Evolutionary conservation across 2,888 invertebrate species (phyloP).

Genomic region (Unio delphinus): DNA sequence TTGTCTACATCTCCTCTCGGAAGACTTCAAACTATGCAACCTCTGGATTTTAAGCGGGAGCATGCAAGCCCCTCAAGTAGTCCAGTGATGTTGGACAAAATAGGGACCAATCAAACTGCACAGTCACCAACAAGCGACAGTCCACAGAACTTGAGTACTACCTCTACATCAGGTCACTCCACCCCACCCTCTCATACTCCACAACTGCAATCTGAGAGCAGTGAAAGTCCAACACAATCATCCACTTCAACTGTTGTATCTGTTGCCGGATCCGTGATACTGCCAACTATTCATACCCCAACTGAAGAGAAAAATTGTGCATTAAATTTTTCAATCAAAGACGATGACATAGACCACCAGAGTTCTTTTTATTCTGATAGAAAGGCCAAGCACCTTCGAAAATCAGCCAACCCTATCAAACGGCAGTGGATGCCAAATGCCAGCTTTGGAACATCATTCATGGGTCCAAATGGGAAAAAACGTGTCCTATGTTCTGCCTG

Average conservation of each 20-base stretch:
- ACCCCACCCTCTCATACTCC: constrained; percentile 40
- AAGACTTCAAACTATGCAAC: constrained; percentile 94
- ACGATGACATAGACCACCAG: constrained; percentile 32
- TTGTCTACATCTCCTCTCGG: constrained; percentile 85
- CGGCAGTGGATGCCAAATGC: constrained; percentile 72
- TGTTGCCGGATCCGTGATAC: constrained; percentile 33
- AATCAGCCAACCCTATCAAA: constrained; percentile 71
- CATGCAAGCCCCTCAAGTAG: constrained; percentile 47
- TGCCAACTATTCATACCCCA: constrained; percentile 35
- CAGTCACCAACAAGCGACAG: constrained; percentile 52
- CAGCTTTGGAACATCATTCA: constrained; percentile 65
- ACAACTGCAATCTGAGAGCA: constrained; percentile 30
- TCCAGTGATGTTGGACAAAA: constrained; percentile 25
- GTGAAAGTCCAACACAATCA: constrained; percentile 25
- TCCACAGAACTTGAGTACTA: constrained; percentile 55
- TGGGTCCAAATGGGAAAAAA: constrained; percentile 80
- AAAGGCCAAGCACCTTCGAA: constrained; percentile 70
- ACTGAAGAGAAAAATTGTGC: constrained; percentile 45
- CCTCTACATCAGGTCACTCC: constrained; percentile 51
- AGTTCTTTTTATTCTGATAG: constrained; percentile 51
- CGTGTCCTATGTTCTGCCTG: constrained; percentile 98
- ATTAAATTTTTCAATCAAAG: constrained; percentile 59
- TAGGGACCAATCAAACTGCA: constrained; percentile 29
- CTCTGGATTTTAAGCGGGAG: constrained; percentile 85
- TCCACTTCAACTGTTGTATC: constrained; percentile 30